Percentiles rank a stretch among this genome's conserved stretches.
phyloP scores from a whole-genome alignment of 1,140 invertebrate species.

The Bombus waltoni region DNA sequence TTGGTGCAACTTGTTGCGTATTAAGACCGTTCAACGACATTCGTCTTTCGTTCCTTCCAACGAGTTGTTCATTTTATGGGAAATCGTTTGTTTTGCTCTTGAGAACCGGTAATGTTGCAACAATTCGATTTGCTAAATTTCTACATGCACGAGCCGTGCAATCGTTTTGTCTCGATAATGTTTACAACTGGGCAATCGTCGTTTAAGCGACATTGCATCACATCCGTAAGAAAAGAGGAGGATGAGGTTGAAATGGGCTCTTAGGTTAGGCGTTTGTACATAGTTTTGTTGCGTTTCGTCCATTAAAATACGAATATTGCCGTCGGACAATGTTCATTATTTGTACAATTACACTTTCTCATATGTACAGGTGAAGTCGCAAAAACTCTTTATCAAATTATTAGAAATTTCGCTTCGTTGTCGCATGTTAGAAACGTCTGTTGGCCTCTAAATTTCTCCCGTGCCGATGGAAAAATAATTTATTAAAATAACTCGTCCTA shows the following conservation, averaged over 20 bases:
- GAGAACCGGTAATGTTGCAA: not conserved
- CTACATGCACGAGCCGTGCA: not conserved
- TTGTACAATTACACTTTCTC: not conserved
- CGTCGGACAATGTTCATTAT: not conserved
- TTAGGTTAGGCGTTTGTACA: not conserved
- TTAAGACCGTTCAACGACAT: not conserved
- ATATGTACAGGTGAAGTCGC: not conserved
- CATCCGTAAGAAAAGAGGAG: not conserved
- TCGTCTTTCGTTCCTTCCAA: not conserved
- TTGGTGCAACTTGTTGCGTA: too few relatives aligned
- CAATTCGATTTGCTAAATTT: not conserved
- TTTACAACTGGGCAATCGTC: not conserved
- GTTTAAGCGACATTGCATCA: not conserved
- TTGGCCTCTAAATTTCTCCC: not conserved
- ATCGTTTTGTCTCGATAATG: not conserved
- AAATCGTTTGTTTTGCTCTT: not conserved
- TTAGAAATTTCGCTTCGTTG: slow-evolving; percentile 14
- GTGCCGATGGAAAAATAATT: slow-evolving; percentile 72
- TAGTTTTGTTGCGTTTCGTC: not conserved
- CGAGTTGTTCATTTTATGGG: not conserved
- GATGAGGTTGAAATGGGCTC: not conserved
- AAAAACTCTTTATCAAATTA: not conserved
- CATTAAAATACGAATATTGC: slow-evolving; percentile 11
- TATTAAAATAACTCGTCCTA: slow-evolving; percentile 65
- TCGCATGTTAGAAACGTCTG: not conserved